phyloP scores from a whole-genome alignment of 2,797 vertebrate genomes.

The Silurus aristotelis region DNA sequence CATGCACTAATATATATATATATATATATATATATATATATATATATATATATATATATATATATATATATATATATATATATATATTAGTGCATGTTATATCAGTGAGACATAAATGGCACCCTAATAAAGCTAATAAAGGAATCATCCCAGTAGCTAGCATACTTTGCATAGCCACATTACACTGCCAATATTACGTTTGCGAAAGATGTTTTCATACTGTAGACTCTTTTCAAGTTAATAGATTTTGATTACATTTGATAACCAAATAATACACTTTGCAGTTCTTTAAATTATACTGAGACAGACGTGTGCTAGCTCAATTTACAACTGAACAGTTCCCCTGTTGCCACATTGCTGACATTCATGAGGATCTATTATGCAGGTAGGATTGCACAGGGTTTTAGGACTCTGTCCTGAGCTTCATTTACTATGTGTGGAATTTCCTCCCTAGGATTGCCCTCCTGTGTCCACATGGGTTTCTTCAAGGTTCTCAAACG shows the following conservation, averaged over 20 bases:
- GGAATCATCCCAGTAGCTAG: background rate
- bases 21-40: background rate
- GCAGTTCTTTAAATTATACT: background rate
- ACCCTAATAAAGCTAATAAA: background rate
- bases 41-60: no score
- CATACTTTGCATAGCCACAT: background rate
- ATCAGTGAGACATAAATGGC: background rate
- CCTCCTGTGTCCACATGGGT: background rate
- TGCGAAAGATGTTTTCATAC: conserved; percentile 1
- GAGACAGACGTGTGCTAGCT: background rate
- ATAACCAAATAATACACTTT: background rate
- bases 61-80: background rate
- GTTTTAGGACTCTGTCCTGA: background rate
- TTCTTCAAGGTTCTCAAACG: background rate
- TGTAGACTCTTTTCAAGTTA: background rate
- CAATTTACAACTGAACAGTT: background rate
- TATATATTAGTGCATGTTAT: background rate
- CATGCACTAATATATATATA: no score
- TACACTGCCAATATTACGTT: background rate
- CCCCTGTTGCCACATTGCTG: background rate
- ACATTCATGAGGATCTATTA: background rate
- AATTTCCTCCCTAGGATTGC: background rate
- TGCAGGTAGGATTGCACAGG: background rate
- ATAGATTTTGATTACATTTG: background rate
- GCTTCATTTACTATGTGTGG: background rate